Base-by-base conservation (phyloP, 2,113 vertebrate species). In the Vanacampus margaritifer region DNA sequence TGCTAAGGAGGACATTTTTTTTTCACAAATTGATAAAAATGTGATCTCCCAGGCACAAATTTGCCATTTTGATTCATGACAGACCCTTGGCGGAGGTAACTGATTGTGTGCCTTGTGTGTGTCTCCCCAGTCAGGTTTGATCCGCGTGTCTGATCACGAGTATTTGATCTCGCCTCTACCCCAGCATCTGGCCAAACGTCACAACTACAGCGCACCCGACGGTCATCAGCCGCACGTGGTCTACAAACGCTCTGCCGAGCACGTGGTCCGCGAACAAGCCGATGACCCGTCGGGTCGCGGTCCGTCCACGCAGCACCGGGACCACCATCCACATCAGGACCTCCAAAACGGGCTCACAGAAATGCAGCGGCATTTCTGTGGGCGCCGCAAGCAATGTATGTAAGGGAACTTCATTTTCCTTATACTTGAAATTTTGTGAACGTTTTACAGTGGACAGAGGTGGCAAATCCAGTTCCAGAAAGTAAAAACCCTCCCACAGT, bases 301-400 rank as follows among this genome's bases (percentile, higher is more conserved):
- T 65, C 69, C 81, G n/a, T 74, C 79, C 63, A 56, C 32, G 19
- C 61, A 43, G 19, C 84, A 59, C 64, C 36, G 6, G 54, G 54
- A 51, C 17, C 76, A 60, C 26, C 84, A 79, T 19, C 90, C 56
- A 51, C 91, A 75, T 10, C 85, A 81, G 67, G 79, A 76, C 68
- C 80, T 83, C 82, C 89, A 79, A 69, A 93, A 84, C 3, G 81
- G 83, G 79, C 93, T 84, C 83, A 80, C 89, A 73, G 93, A 91
- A 87, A 96, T 89, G 89, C 95, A 95, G 89, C 95, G 95, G 75
- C 95, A 98, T 83, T 98, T 96, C 93, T 99, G 97, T 92, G 97
- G 97, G 93, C 95, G 88, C 87, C 95, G 94, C 93, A 97, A 96
- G 95, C 95, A 98, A 97, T 96, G 97, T 99, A 97, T 98, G 97